Percentiles rank a stretch among this genome's conserved stretches.
Conservation (phyloP, 2,797 vertebrate genomes). For the Geotrypetes seraphini region DNA sequence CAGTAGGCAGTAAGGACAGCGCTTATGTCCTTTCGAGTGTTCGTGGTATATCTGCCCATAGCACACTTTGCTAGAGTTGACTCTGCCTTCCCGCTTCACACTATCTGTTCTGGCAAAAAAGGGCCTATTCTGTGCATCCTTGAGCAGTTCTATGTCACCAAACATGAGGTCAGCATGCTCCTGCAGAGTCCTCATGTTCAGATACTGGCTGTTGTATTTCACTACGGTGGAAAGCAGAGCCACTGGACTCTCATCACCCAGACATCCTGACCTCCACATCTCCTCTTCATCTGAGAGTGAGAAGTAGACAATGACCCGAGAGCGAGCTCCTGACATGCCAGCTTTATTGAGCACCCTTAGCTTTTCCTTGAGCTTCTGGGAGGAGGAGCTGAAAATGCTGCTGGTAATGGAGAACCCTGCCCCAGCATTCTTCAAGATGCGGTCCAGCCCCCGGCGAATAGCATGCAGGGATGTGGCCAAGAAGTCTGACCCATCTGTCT, state of each 20-base stretch:
- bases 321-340: slow-evolving; percentile 26
- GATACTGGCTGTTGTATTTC: slow-evolving; percentile 45
- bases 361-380: slow-evolving; percentile 46
- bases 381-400: slow-evolving; percentile 42
- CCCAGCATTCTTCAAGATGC: slow-evolving; percentile 32
- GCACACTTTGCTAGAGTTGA: background rate
- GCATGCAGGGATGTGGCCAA: slow-evolving; percentile 29
- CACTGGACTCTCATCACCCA: slow-evolving; percentile 25
- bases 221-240: slow-evolving; percentile 27
- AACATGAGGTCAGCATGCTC: slow-evolving; percentile 28
- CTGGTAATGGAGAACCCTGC: slow-evolving; percentile 38
- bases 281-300: slow-evolving; percentile 36
- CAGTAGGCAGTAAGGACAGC: slow-evolving; percentile 34
- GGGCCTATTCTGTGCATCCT: slow-evolving; percentile 28
- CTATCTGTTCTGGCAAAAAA: slow-evolving; percentile 37
- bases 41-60: slow-evolving; percentile 27
- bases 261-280: slow-evolving; percentile 29
- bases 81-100: slow-evolving; percentile 32
- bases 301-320: slow-evolving; percentile 29
- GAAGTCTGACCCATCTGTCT: slow-evolving; percentile 42
- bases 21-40: slow-evolving; percentile 25
- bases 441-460: slow-evolving; percentile 26
- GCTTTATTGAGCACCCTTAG: slow-evolving; percentile 36
- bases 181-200: slow-evolving; percentile 36
- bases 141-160: slow-evolving; percentile 32